phyloP scores from a whole-genome alignment of 2,888 invertebrate genomes.

The Ormyrus labotus region DNA sequence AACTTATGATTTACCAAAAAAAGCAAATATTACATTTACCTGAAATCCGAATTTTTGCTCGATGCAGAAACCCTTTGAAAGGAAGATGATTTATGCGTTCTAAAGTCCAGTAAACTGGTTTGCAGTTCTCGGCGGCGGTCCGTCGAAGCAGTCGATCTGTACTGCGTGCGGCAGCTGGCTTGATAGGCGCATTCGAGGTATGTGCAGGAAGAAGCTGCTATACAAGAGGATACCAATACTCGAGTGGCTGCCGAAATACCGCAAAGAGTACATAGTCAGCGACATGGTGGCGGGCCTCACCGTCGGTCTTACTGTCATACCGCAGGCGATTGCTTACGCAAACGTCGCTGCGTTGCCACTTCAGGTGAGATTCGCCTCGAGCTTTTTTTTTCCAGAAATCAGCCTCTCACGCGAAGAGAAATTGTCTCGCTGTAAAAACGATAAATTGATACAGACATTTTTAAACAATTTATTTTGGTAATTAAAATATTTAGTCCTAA shows the following conservation, averaged over 20 bases:
- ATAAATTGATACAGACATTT: too few species aligned
- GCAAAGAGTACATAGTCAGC: constrained; percentile 80
- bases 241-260: constrained; percentile 84
- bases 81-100: not conserved
- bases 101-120: constrained; percentile 24
- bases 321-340: constrained; percentile 90
- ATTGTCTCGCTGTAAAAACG: too few species aligned
- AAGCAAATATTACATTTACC: too few species aligned
- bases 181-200: constrained; percentile 76
- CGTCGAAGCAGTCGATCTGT: constrained; percentile 47
- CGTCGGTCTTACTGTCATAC: constrained; percentile 87
- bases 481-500: too few species aligned
- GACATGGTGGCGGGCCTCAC: constrained; percentile 91
- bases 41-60: too few species aligned
- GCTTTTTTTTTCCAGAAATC: too few species aligned
- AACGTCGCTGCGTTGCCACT: constrained; percentile 83
- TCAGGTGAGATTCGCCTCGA: constrained; percentile 77
- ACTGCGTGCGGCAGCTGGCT: constrained; percentile 70
- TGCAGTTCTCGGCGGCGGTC: constrained; percentile 14
- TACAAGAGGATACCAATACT: constrained; percentile 82
- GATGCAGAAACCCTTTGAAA: too few species aligned
- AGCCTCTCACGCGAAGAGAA: too few species aligned
- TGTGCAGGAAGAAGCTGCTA: constrained; percentile 81
- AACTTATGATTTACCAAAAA: too few species aligned
- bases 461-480: too few species aligned